Evolutionary conservation across 1,140 invertebrate genomes (phyloP).

Genomic region (Trachymyrmex septentrionalis): DNA sequence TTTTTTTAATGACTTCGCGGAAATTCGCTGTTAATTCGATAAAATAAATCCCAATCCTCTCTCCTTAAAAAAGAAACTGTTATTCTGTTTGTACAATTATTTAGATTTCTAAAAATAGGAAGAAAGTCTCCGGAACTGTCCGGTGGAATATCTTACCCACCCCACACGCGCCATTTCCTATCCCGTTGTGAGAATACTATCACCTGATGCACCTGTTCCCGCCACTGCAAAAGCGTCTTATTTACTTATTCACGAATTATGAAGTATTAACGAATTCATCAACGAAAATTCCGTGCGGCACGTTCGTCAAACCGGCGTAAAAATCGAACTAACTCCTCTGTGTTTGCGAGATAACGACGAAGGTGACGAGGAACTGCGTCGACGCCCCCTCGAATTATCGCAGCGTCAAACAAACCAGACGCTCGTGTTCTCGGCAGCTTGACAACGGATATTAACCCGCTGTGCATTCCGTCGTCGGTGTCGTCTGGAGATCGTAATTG

Average conservation of each 20-base stretch:
- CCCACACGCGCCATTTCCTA: neutral
- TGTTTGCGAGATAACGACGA: slow-evolving; percentile 6
- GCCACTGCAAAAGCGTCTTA: neutral
- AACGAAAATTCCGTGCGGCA: neutral
- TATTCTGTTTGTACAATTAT: neutral
- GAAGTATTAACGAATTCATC: neutral
- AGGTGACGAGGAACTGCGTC: neutral
- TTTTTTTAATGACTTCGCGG: neutral
- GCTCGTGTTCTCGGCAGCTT: neutral
- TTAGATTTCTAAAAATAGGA: neutral
- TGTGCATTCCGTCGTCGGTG: slow-evolving; percentile 20
- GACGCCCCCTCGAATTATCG: slow-evolving; percentile 59
- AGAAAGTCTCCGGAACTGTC: neutral
- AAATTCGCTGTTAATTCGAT: neutral
- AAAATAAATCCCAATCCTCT: neutral
- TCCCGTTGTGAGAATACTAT: neutral
- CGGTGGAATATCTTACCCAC: neutral
- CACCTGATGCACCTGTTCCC: neutral
- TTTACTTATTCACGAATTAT: neutral
- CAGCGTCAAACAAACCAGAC: slow-evolving; percentile 41
- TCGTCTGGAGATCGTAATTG: slow-evolving; percentile 40
- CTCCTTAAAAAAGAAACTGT: neutral
- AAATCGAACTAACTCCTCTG: slow-evolving; percentile 25
- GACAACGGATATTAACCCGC: slow-evolving; percentile 56
- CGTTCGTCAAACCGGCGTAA: neutral